Evolutionary conservation across 30 jellyfish, hydroid and myxozoan genomes (phyloP).

Genomic region (Hydractinia echinata): DNA sequence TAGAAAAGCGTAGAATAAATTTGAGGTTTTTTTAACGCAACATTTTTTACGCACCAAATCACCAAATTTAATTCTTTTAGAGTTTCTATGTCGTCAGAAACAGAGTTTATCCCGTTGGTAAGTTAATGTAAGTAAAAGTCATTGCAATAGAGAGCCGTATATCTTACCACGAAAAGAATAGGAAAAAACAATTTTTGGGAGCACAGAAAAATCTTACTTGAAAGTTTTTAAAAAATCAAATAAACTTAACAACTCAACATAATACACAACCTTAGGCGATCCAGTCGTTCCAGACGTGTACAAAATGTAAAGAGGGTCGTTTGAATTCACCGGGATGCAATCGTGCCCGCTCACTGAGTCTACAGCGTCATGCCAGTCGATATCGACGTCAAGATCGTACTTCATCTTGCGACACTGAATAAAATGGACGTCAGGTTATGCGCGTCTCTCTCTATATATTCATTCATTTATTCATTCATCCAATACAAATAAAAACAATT

Average conservation of each 20-base stretch:
- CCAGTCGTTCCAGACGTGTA: slow-evolving; percentile 99
- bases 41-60: not conserved
- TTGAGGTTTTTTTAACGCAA: not conserved
- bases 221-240: too few species aligned
- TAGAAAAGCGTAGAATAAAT: not conserved
- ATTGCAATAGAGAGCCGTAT: too few species aligned
- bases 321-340: slow-evolving; percentile 74
- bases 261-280: slow-evolving; percentile 64
- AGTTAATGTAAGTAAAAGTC: not conserved
- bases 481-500: not conserved
- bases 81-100: not conserved
- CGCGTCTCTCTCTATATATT: too few species aligned
- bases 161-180: too few species aligned
- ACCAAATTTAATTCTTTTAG: not conserved
- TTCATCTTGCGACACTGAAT: slow-evolving; percentile 21
- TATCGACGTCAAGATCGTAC: slow-evolving; percentile 50
- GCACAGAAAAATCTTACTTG: too few species aligned
- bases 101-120: not conserved
- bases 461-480: too few species aligned
- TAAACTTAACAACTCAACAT: not conserved
- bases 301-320: slow-evolving; percentile 79
- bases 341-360: slow-evolving; percentile 69
- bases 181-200: too few species aligned
- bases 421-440: not conserved
- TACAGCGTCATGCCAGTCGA: slow-evolving; percentile 91